A percentile compares a stretch with the other conserved stretches of the same genome.
Conservation (phyloP, 2,797 vertebrate genomes). For the Brotula barbata region DNA sequence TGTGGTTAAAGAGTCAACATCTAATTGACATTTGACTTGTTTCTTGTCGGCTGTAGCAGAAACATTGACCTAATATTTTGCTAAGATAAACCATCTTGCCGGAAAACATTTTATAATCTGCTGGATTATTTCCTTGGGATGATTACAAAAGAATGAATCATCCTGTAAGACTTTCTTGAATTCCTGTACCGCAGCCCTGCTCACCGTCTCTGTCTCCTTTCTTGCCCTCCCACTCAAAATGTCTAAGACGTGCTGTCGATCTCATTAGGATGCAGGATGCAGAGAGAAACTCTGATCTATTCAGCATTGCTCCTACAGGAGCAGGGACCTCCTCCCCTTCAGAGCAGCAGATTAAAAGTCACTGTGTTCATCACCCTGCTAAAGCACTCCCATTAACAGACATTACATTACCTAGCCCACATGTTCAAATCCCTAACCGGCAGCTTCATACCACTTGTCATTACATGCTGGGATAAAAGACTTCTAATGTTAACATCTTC, state of each 20-base stretch:
- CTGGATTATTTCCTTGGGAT: too few species aligned
- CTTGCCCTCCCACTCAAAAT: constrained; percentile 58
- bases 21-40: too few species aligned
- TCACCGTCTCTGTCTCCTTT: constrained; percentile 37
- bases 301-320: constrained; percentile 62
- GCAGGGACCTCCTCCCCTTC: constrained; percentile 53
- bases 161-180: too few species aligned
- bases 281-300: constrained; percentile 64
- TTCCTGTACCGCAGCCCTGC: constrained; percentile 28
- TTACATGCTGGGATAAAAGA: constrained; percentile 61
- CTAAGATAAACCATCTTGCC: too few species aligned
- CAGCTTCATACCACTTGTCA: constrained; percentile 50
- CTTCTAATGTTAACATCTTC: constrained; percentile 56
- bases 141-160: constrained; percentile 1
- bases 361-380: constrained; percentile 64
- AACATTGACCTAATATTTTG: too few species aligned
- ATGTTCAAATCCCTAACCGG: constrained; percentile 58
- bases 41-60: too few species aligned
- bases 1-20: too few species aligned
- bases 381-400: constrained; percentile 63
- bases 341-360: constrained; percentile 70
- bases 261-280: constrained; percentile 69
- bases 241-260: constrained; percentile 46
- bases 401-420: constrained; percentile 64
- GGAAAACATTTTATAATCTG: too few species aligned